phyloP scores from a whole-genome alignment of 2,113 vertebrate genomes.

The Carassius gibelio region DNA sequence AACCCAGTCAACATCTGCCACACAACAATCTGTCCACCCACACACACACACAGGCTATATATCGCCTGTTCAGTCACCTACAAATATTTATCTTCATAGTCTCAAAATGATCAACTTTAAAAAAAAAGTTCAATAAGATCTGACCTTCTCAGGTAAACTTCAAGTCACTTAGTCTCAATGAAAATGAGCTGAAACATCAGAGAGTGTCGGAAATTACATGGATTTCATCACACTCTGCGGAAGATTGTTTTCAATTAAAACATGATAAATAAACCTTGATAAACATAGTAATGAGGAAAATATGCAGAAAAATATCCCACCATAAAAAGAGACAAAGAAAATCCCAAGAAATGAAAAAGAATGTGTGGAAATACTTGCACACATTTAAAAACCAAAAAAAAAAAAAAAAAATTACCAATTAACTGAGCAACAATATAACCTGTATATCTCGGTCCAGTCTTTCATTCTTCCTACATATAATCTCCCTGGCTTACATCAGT shows the following conservation, averaged over 20 bases:
- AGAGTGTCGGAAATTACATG: neutral
- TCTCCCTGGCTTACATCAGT: slow-evolving; percentile 32
- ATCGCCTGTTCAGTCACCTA: slow-evolving; percentile 20
- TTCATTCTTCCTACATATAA: slow-evolving; percentile 34
- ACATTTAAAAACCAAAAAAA: too few species aligned
- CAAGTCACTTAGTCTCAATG: neutral
- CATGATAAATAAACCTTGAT: neutral
- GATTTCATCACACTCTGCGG: neutral
- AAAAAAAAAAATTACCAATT: neutral
- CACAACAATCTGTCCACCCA: neutral
- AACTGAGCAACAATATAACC: slow-evolving; percentile 53
- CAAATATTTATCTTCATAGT: neutral
- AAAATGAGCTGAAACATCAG: slow-evolving; percentile 12
- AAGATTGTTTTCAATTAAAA: slow-evolving; percentile 22
- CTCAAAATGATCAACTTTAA: neutral
- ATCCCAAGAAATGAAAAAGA: neutral
- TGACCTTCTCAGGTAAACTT: neutral
- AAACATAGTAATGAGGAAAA: slow-evolving; percentile 28
- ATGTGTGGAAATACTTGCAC: too few species aligned
- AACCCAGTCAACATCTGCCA: slow-evolving; percentile 2
- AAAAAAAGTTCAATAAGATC: slow-evolving; percentile 2
- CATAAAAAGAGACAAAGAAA: slow-evolving; percentile 28
- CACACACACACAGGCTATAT: neutral
- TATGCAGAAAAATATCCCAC: neutral
- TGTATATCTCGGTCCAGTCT: slow-evolving; percentile 43